phyloP scores from a whole-genome alignment of 1,140 invertebrate species.

The Orchesella cincta region DNA sequence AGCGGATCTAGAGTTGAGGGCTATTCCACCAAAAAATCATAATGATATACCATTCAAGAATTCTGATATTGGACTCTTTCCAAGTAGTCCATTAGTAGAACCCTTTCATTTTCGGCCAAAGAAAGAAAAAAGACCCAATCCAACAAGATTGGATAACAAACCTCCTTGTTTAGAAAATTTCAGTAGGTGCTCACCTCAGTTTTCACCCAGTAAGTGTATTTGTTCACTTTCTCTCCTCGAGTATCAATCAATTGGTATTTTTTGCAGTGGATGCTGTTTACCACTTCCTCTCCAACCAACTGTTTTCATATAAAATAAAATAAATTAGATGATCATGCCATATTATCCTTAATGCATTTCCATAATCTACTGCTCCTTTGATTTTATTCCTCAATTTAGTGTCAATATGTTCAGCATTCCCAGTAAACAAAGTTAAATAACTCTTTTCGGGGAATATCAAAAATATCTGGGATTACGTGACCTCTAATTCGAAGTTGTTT shows the following conservation, averaged over 20 bases:
- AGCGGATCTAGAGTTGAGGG: constrained; percentile 42
- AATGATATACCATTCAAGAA: background rate
- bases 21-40: constrained; percentile 13
- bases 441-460: too few species aligned
- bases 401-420: too few species aligned
- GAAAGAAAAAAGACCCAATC: background rate
- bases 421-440: too few species aligned
- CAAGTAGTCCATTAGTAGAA: background rate
- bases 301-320: constrained; percentile 40
- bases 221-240: constrained; percentile 77
- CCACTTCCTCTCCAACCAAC: constrained; percentile 52
- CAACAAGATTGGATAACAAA: background rate
- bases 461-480: too few species aligned
- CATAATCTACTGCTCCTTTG: too few species aligned
- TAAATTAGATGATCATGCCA: background rate
- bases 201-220: constrained; percentile 81
- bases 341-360: too few species aligned
- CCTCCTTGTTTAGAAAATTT: background rate
- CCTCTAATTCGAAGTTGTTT: too few species aligned
- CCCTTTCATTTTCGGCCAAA: background rate
- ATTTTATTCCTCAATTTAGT: too few species aligned
- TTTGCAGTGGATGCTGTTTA: constrained; percentile 59
- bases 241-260: constrained; percentile 72
- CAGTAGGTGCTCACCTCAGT: constrained; percentile 61
- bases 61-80: background rate